A percentile compares a stretch with the other conserved stretches of the same genome.
phyloP scores from a whole-genome alignment of 2,888 invertebrate genomes.

The Sinodicranocentrus sp. region DNA sequence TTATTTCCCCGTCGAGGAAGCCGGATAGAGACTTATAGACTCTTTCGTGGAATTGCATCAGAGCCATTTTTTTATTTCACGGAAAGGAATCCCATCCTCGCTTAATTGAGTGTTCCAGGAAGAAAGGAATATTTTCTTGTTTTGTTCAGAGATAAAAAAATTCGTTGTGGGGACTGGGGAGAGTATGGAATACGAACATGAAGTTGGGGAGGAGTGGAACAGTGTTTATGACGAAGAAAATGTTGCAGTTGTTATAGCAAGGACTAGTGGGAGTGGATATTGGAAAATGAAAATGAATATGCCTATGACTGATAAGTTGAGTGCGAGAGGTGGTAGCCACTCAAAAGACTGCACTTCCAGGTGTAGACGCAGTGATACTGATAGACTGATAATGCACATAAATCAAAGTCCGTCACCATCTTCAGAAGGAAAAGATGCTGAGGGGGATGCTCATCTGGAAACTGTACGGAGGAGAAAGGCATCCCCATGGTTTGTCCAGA shows the following conservation, averaged over 20 bases:
- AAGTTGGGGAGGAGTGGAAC: conserved; percentile 13
- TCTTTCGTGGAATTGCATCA: too few relatives aligned
- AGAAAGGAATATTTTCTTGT: neutral
- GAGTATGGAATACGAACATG: conserved; percentile 7
- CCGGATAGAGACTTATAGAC: neutral
- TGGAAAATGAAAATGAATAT: neutral
- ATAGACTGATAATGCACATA: conserved; percentile 33
- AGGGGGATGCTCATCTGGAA: neutral
- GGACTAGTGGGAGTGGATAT: neutral
- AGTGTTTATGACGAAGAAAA: neutral
- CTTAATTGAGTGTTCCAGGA: neutral
- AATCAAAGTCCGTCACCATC: conserved; percentile 4
- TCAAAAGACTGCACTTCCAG: neutral
- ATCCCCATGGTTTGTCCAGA: neutral
- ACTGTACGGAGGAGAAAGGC: neutral
- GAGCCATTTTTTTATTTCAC: neutral
- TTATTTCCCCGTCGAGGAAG: neutral
- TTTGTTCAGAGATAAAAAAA: too few relatives aligned
- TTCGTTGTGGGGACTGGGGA: too few relatives aligned
- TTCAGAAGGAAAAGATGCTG: neutral
- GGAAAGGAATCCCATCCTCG: neutral
- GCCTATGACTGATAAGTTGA: conserved; percentile 20
- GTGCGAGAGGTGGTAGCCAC: neutral
- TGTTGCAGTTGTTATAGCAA: conserved; percentile 43
- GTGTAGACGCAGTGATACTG: conserved; percentile 46